Conservation (phyloP, 2,888 invertebrate genomes). For the Lathronympha strigana region DNA sequence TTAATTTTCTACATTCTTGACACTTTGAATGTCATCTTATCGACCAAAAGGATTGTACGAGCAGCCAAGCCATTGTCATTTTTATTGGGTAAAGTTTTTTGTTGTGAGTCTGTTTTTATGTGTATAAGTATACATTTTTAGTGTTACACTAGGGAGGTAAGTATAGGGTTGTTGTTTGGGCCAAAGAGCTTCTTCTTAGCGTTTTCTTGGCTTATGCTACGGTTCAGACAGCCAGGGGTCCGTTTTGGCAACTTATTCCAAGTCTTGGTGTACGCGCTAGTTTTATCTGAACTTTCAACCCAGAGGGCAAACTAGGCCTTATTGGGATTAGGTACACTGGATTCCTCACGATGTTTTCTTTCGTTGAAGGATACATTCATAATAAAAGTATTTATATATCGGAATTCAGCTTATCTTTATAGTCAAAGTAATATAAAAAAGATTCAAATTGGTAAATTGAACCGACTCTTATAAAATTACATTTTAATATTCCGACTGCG, state of each 20-base stretch:
- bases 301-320: too few relatives aligned
- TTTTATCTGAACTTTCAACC: too few relatives aligned
- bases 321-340: too few relatives aligned
- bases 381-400: neutral
- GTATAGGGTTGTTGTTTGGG: neutral
- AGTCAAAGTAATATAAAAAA: neutral
- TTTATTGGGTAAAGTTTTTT: neutral
- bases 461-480: conserved; percentile 48
- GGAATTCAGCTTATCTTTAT: neutral
- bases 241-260: too few relatives aligned
- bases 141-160: neutral
- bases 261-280: too few relatives aligned
- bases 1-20: neutral
- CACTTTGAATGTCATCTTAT: neutral
- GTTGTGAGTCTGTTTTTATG: neutral
- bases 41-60: neutral
- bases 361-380: too few relatives aligned
- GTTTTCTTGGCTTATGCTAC: too few relatives aligned
- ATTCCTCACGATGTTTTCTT: too few relatives aligned
- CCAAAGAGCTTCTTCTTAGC: too few relatives aligned
- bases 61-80: neutral
- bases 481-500: conserved; percentile 53
- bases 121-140: neutral
- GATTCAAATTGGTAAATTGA: conserved; percentile 51
- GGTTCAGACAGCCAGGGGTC: too few relatives aligned